These are phyloP conservation scores for Columba guinea DNA, from an alignment of 2,797 vertebrate species.

Conservation along the genomic window DNA sequence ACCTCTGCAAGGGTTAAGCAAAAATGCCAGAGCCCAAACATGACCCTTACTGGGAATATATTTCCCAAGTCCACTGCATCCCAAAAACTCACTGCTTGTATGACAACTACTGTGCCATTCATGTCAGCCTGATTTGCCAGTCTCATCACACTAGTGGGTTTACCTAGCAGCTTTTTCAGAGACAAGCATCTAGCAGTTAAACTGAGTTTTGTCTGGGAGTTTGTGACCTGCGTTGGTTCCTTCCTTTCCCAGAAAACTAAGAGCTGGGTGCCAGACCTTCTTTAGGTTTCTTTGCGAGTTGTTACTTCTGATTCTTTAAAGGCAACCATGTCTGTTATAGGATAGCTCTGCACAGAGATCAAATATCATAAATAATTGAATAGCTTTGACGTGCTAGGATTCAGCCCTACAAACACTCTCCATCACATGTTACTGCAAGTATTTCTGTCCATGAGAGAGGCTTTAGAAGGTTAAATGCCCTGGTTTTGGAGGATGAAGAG, in stretches of 20 bases:
- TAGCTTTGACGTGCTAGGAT: background rate
- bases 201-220: no score
- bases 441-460: background rate
- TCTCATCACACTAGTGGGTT: fast-evolving
- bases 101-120: fast-evolving
- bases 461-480: background rate
- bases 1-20: background rate
- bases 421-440: background rate
- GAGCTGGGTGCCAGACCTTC: background rate
- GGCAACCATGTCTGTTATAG: background rate
- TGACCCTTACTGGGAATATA: fast-evolving
- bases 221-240: background rate
- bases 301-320: background rate
- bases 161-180: background rate
- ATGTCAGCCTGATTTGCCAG: background rate
- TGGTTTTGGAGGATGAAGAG: background rate
- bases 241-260: background rate
- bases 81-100: background rate
- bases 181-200: fast-evolving
- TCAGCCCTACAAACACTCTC: background rate
- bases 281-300: background rate
- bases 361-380: background rate
- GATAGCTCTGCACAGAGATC: background rate
- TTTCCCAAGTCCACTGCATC: background rate
- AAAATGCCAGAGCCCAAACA: background rate